These are phyloP conservation scores for Mya arenaria DNA, from an alignment of 1,140 invertebrate genomes.

Conservation along the genomic window DNA sequence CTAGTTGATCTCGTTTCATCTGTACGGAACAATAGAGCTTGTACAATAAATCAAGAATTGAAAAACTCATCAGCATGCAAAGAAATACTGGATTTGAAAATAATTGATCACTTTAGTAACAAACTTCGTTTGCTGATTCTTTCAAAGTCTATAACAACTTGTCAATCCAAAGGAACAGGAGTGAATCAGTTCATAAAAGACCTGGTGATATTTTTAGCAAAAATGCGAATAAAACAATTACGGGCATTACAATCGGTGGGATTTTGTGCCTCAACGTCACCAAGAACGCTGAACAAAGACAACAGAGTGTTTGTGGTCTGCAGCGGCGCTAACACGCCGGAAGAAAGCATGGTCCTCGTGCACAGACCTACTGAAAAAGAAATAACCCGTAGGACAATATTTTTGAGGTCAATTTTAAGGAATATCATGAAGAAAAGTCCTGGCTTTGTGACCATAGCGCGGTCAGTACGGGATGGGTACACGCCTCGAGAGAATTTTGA, in stretches of 20 bases:
- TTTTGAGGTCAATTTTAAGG: slow-evolving; percentile 36
- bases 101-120: background rate
- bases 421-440: slow-evolving; percentile 16
- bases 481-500: slow-evolving; percentile 65
- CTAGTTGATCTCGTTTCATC: slow-evolving; percentile 18
- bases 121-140: background rate
- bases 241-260: slow-evolving; percentile 52
- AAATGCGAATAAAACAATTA: slow-evolving; percentile 28
- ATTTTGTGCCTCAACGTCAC: slow-evolving; percentile 60
- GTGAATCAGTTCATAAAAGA: background rate
- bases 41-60: slow-evolving; percentile 5
- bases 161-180: background rate
- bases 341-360: slow-evolving; percentile 20
- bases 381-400: slow-evolving; percentile 18
- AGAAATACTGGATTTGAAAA: background rate
- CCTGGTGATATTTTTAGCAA: slow-evolving; percentile 1
- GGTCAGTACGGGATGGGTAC: slow-evolving; percentile 74
- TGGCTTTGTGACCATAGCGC: slow-evolving; percentile 62
- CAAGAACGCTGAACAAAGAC: slow-evolving; percentile 25
- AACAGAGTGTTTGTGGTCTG: slow-evolving; percentile 50
- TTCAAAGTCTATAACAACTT: background rate
- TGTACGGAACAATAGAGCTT: slow-evolving; percentile 2
- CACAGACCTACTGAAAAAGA: slow-evolving; percentile 38
- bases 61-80: slow-evolving; percentile 2
- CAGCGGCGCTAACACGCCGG: slow-evolving; percentile 57